A percentile compares a stretch with the other conserved stretches of the same genome.
These are phyloP conservation scores for Cyanoliseus patagonus DNA, from an alignment of 2,113 vertebrate genomes.

Conservation along the genomic window DNA sequence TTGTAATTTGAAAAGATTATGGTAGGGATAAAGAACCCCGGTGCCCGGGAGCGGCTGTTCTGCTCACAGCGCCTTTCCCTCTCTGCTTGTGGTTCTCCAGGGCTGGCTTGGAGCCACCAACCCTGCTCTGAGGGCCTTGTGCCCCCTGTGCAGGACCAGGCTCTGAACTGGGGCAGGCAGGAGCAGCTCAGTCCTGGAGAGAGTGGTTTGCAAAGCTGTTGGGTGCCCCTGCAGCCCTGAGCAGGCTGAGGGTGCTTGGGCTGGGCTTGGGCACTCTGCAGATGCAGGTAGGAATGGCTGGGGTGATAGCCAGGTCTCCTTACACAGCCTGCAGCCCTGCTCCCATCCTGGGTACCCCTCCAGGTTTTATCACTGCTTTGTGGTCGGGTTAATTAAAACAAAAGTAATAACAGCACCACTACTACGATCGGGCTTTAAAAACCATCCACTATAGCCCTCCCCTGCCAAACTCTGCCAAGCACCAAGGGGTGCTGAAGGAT, in stretches of 20 bases:
- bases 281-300: neutral
- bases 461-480: neutral
- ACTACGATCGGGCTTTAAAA: neutral
- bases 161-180: neutral
- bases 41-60: neutral
- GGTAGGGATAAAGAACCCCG: neutral
- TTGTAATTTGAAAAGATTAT: neutral
- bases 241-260: accelerated
- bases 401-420: neutral
- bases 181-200: neutral
- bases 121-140: too few relatives aligned
- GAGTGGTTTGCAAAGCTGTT: accelerated
- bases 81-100: neutral
- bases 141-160: neutral
- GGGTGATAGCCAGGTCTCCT: neutral
- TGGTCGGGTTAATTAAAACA: neutral
- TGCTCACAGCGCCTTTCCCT: neutral
- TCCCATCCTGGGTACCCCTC: too few relatives aligned
- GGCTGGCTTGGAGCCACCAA: neutral
- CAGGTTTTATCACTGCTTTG: neutral
- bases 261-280: neutral
- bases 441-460: neutral
- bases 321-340: neutral
- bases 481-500: neutral
- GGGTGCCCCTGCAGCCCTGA: neutral